Evolutionary conservation across 1,140 invertebrate genomes (phyloP).

Genomic region (Ceratina japonica): DNA sequence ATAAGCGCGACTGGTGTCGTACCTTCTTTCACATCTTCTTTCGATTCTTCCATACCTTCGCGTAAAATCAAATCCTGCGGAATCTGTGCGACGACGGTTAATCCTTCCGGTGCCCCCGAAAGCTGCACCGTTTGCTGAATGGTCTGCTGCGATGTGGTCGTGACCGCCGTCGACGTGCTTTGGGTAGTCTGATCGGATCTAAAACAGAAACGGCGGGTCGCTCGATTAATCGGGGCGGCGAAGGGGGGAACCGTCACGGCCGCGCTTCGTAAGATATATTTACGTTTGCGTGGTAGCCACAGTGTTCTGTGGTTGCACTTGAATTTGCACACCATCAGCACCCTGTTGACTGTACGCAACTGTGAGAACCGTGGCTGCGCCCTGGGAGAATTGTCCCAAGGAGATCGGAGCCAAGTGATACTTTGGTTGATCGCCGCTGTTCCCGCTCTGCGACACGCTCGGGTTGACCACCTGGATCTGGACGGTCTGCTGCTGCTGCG

Average conservation of each 20-base stretch:
- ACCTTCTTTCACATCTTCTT: constrained; percentile 77
- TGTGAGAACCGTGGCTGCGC: constrained; percentile 84
- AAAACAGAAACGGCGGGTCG: neutral
- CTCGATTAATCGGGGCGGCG: neutral
- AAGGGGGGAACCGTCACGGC: neutral
- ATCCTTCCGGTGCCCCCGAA: constrained; percentile 80
- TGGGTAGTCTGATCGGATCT: constrained; percentile 78
- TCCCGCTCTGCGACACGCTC: constrained; percentile 78
- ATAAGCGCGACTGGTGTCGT: constrained; percentile 80
- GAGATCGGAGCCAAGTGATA: constrained; percentile 86
- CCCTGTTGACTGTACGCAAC: constrained; percentile 84
- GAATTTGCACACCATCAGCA: constrained; percentile 81
- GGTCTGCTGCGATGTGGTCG: constrained; percentile 74
- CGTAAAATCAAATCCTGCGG: constrained; percentile 84
- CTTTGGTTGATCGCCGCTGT: constrained; percentile 82
- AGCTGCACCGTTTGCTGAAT: constrained; percentile 77
- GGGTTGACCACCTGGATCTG: constrained; percentile 88
- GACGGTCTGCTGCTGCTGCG: constrained; percentile 85
- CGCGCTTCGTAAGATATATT: constrained; percentile 32
- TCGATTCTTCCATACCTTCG: constrained; percentile 79
- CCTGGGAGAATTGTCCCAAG: constrained; percentile 79
- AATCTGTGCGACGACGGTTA: constrained; percentile 84
- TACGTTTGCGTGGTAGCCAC: constrained; percentile 79
- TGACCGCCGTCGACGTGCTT: constrained; percentile 75
- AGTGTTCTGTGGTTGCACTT: constrained; percentile 78